phyloP scores from a whole-genome alignment of 2,888 invertebrate genomes.

The Stictocephala bisonia region DNA sequence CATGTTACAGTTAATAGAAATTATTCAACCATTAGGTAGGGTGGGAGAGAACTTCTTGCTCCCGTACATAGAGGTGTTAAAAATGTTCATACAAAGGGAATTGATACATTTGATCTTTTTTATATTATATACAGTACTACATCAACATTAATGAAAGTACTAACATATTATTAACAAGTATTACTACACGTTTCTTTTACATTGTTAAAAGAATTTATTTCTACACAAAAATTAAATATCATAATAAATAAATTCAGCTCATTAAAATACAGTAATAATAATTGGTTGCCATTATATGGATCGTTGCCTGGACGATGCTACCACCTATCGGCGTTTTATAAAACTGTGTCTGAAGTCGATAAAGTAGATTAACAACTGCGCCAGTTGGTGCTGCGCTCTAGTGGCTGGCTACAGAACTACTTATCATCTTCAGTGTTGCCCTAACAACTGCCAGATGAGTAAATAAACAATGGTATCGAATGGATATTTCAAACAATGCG shows the following conservation, averaged over 20 bases:
- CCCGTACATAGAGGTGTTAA: too few species aligned
- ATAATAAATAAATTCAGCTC: neutral
- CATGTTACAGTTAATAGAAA: too few species aligned
- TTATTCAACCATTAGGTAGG: too few species aligned
- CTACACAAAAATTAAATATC: neutral
- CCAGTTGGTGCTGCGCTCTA: conserved; percentile 3
- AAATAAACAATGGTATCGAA: conserved; percentile 34
- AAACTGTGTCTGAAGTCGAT: neutral
- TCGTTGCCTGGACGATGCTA: neutral
- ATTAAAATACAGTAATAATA: neutral
- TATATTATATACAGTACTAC: too few species aligned
- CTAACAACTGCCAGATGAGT: conserved; percentile 15
- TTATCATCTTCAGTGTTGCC: conserved; percentile 5
- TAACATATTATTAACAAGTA: too few species aligned
- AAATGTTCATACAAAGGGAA: too few species aligned
- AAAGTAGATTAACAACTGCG: neutral
- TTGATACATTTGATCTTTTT: too few species aligned
- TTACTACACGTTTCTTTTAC: too few species aligned
- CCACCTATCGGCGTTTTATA: neutral
- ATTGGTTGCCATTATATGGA: too few species aligned
- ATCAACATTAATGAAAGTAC: too few species aligned
- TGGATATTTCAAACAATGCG: conserved; percentile 31
- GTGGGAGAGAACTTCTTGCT: too few species aligned
- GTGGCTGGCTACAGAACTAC: neutral
- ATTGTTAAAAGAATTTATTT: too few species aligned